Conservation (phyloP, 2,888 invertebrate species). For the Odiellus spinosus region DNA sequence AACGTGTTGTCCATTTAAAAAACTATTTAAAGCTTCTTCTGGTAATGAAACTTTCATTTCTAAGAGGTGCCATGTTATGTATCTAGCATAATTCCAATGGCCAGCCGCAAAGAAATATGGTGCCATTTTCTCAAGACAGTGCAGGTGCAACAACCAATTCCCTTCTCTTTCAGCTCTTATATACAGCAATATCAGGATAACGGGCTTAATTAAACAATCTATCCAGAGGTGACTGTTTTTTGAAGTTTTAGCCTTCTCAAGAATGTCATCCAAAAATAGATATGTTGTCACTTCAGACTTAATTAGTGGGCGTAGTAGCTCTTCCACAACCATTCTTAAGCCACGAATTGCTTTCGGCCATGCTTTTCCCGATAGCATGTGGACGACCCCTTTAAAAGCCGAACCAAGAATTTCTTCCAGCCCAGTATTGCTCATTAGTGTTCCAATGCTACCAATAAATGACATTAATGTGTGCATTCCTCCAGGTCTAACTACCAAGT, state of each 20-base stretch:
- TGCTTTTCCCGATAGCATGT: constrained; percentile 22
- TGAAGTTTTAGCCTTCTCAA: background rate
- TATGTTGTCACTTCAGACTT: background rate
- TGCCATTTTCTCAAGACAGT: background rate
- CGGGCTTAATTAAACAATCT: background rate
- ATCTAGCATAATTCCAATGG: background rate
- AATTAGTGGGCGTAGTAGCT: background rate
- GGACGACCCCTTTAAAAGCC: constrained; percentile 20
- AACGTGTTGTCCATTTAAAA: too few species aligned
- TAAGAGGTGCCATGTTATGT: too few species aligned
- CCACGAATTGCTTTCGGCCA: constrained; percentile 17
- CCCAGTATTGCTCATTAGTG: constrained; percentile 19
- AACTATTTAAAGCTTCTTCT: too few species aligned
- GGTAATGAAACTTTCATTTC: too few species aligned
- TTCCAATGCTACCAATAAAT: constrained; percentile 21
- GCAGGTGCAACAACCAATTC: background rate
- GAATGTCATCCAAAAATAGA: background rate
- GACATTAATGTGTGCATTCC: constrained; percentile 18
- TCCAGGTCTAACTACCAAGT: constrained; percentile 7
- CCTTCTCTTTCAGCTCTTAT: background rate
- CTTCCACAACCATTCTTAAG: background rate
- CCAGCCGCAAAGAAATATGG: background rate
- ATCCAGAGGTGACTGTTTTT: background rate
- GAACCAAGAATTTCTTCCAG: constrained; percentile 19
- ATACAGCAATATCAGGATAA: background rate